Evolutionary conservation across 2,113 vertebrate genomes (phyloP).

Genomic region (Nycticryphes semicollaris): DNA sequence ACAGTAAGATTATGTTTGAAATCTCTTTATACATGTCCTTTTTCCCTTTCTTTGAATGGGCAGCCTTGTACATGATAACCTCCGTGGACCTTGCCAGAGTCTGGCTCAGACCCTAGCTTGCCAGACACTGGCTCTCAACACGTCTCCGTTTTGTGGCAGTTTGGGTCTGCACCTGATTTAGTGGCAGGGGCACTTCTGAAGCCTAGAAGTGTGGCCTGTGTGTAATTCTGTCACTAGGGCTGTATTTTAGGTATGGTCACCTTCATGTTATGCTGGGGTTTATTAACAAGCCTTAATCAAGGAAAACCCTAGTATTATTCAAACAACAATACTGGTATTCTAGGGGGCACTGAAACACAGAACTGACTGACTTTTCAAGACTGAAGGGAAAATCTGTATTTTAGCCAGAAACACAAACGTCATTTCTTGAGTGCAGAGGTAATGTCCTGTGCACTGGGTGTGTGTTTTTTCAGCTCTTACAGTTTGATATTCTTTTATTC

Average conservation of each 20-base stretch:
- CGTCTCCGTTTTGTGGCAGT: neutral
- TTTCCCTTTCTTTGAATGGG: neutral
- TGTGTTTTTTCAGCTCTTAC: neutral
- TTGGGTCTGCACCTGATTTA: neutral
- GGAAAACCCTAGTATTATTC: neutral
- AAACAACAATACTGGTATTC: neutral
- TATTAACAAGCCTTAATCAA: neutral
- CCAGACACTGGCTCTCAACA: neutral
- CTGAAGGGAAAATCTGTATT: neutral
- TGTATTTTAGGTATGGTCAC: neutral
- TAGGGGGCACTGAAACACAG: neutral
- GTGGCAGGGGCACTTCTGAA: neutral
- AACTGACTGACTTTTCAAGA: neutral
- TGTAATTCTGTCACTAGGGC: neutral
- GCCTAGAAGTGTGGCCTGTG: neutral
- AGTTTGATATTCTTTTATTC: neutral
- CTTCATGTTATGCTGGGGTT: rapidly evolving
- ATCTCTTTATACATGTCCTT: neutral
- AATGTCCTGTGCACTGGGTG: neutral
- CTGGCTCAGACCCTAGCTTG: neutral
- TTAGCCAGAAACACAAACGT: neutral
- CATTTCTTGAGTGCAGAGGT: neutral
- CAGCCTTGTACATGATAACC: neutral
- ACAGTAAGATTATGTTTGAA: neutral
- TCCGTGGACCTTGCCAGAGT: neutral